A percentile compares a stretch with the other conserved stretches of the same genome.
These are phyloP conservation scores for Halichoeres trimaculatus DNA, from an alignment of 2,113 vertebrate species.

Conservation along the genomic window DNA sequence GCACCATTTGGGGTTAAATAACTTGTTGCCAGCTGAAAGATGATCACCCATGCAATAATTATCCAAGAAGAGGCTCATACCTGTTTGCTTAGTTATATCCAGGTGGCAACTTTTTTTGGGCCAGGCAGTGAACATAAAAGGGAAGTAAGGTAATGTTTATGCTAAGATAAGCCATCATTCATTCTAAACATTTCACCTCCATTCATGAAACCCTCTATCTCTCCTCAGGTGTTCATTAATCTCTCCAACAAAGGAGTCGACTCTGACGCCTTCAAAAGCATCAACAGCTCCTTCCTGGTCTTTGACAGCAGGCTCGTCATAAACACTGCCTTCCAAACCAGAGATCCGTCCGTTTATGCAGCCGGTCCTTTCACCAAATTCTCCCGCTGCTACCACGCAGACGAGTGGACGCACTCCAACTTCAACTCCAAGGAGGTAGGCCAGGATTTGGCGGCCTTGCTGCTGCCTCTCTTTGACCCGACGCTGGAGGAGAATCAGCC, in stretches of 20 bases:
- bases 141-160: no score
- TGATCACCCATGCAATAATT: no score
- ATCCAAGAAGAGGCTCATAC: no score
- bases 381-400: slow-evolving; percentile 84
- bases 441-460: slow-evolving; percentile 84
- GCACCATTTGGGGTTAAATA: no score
- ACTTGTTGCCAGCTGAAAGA: no score
- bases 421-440: slow-evolving; percentile 93
- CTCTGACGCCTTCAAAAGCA: slow-evolving; percentile 85
- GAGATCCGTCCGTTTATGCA: slow-evolving; percentile 84
- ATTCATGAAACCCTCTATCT: background rate
- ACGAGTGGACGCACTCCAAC: slow-evolving; percentile 85
- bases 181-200: no score
- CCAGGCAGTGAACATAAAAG: no score
- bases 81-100: no score
- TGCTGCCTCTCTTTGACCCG: slow-evolving; percentile 89
- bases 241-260: slow-evolving; percentile 87
- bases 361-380: slow-evolving; percentile 94
- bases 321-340: slow-evolving; percentile 86
- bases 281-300: slow-evolving; percentile 88
- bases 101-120: no score
- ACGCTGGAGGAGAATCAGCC: slow-evolving; percentile 71
- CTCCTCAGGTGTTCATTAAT: slow-evolving; percentile 88
- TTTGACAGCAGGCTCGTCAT: slow-evolving; percentile 91
- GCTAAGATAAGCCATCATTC: no score